Evolutionary conservation across 2,113 vertebrate genomes (phyloP).

Genomic region (Gnathonemus echidnorhynchus): DNA sequence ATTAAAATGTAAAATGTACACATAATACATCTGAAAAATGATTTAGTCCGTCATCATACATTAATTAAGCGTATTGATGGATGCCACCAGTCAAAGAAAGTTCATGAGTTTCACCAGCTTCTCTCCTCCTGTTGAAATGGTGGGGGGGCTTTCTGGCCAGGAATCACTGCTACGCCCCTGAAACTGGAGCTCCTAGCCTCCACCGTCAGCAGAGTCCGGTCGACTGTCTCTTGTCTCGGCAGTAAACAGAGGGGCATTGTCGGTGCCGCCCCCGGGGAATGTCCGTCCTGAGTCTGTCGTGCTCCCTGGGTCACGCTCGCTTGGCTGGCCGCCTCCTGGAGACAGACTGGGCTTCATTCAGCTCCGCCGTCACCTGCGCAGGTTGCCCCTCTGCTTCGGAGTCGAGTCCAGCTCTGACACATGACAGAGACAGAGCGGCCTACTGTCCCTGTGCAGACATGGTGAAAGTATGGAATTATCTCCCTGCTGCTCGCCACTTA

Average conservation of each 20-base stretch:
- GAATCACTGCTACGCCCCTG: neutral
- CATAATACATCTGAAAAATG: neutral
- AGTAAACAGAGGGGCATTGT: slow-evolving; percentile 11
- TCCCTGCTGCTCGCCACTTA: neutral
- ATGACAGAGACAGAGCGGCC: neutral
- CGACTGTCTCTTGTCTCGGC: neutral
- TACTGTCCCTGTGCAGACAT: neutral
- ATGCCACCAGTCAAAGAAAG: neutral
- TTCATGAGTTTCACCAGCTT: neutral
- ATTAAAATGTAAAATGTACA: neutral
- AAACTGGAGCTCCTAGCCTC: neutral
- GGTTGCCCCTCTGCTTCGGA: neutral
- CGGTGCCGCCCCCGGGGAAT: neutral
- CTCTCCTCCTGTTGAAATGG: neutral
- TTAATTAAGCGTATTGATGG: neutral
- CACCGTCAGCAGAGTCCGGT: slow-evolving; percentile 1
- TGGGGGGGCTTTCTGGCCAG: neutral
- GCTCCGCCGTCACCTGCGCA: neutral
- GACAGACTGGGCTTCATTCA: neutral
- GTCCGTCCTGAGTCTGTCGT: neutral
- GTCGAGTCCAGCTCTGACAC: neutral
- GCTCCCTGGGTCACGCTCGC: neutral
- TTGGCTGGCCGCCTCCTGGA: neutral
- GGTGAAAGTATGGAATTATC: neutral
- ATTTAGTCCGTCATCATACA: neutral